Percentiles rank a stretch among this genome's conserved stretches.
Evolutionary conservation across 2,797 vertebrate genomes (phyloP).

Genomic region (Babyrousa celebensis): DNA sequence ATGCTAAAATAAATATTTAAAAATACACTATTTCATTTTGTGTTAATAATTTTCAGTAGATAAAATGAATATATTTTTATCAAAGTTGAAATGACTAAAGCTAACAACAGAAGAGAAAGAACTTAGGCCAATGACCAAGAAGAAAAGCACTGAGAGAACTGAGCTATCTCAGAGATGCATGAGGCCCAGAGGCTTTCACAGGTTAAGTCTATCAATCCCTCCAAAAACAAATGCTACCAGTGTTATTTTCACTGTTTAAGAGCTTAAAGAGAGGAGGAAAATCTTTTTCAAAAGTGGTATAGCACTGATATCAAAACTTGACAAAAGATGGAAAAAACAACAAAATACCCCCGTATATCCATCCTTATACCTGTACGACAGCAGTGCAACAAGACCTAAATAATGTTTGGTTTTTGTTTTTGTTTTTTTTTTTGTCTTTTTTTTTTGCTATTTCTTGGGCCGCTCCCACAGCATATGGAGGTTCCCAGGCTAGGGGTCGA

Average conservation of each 20-base stretch:
- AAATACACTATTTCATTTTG: background rate
- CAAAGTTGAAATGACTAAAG: background rate
- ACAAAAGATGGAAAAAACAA: background rate
- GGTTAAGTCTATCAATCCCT: slow-evolving; percentile 21
- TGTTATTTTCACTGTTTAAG: background rate
- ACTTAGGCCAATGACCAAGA: background rate
- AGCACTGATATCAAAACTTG: background rate
- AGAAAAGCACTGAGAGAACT: background rate
- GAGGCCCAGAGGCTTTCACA: background rate
- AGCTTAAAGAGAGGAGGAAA: background rate
- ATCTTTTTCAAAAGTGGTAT: background rate
- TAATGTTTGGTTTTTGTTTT: no score
- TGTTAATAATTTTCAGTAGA: background rate
- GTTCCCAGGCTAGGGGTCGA: no score
- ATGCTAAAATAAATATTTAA: background rate
- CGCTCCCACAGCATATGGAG: no score
- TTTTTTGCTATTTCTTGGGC: no score
- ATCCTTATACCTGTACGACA: background rate
- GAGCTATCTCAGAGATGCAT: background rate
- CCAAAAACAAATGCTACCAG: background rate
- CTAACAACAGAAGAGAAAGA: background rate
- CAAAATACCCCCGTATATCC: background rate
- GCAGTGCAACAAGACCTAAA: background rate
- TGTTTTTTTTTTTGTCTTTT: no score
- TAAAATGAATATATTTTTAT: background rate